Percentiles rank a stretch among this genome's conserved stretches.
Evolutionary conservation across 2,113 vertebrate species (phyloP).

Genomic region (Octodon degus): DNA sequence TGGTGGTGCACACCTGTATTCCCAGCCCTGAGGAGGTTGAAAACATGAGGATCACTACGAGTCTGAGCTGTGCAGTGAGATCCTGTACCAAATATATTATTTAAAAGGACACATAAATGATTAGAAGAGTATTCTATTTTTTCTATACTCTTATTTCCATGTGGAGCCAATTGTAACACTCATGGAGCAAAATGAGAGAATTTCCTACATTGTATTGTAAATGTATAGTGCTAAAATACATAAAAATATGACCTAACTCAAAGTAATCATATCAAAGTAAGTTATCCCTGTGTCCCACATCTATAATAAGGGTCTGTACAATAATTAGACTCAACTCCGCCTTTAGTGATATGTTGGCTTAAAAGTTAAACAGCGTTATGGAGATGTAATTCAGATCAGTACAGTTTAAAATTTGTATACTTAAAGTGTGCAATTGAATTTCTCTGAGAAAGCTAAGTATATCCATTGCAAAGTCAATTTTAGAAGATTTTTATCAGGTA

Average conservation of each 20-base stretch:
- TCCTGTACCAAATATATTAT: too few species aligned
- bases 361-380: not conserved
- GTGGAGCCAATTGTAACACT: not conserved
- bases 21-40: too few species aligned
- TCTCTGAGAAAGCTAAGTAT: not conserved
- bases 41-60: too few species aligned
- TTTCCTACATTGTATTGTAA: not conserved
- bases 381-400: not conserved
- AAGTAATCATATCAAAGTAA: not conserved
- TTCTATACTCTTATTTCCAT: not conserved
- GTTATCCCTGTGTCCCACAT: fast-evolving
- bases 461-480: not conserved
- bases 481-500: not conserved
- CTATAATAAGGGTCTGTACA: not conserved
- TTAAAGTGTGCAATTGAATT: not conserved
- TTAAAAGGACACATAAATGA: not conserved
- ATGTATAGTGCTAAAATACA: not conserved
- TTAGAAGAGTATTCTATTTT: not conserved
- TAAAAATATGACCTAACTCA: not conserved
- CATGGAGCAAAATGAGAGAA: not conserved
- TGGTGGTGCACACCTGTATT: too few species aligned
- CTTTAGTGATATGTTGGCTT: not conserved
- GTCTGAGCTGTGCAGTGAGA: too few species aligned
- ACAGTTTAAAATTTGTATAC: not conserved
- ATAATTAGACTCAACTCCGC: not conserved